phyloP scores from a whole-genome alignment of 2,113 vertebrate species.

The Rallus limicola region DNA sequence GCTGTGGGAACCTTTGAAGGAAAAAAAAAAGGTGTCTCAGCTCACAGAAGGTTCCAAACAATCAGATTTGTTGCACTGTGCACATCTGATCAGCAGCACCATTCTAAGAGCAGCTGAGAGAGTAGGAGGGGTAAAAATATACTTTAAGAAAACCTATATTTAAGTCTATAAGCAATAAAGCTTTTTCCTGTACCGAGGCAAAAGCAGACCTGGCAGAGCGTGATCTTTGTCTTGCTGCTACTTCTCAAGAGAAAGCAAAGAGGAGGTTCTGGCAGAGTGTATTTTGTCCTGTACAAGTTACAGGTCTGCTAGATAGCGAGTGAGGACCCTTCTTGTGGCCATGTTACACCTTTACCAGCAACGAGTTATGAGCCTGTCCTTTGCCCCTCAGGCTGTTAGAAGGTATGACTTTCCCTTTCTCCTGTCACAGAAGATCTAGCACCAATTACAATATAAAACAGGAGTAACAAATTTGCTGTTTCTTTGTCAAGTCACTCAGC shows the following conservation, averaged over 20 bases:
- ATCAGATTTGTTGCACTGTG: neutral
- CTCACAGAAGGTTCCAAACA: neutral
- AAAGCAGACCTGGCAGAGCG: neutral
- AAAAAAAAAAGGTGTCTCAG: neutral
- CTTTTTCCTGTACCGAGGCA: neutral
- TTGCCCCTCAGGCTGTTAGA: neutral
- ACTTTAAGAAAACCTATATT: neutral
- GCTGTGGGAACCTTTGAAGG: neutral
- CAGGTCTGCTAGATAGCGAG: fast-evolving
- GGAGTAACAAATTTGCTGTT: neutral
- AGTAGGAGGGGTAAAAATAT: neutral
- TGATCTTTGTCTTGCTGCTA: neutral
- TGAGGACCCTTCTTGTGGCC: neutral
- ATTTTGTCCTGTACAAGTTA: neutral
- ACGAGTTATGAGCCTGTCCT: neutral
- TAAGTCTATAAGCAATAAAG: neutral
- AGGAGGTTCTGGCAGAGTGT: neutral
- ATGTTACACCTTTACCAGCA: fast-evolving
- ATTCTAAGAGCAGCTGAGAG: neutral
- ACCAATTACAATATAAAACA: neutral
- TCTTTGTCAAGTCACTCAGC: neutral
- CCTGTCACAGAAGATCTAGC: neutral
- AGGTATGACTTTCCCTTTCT: neutral
- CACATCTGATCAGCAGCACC: neutral
- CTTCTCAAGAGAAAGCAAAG: neutral